Base-by-base conservation (phyloP, 35 echinoderm and acorn worm genomes). In the Ophioderma brevispina region DNA sequence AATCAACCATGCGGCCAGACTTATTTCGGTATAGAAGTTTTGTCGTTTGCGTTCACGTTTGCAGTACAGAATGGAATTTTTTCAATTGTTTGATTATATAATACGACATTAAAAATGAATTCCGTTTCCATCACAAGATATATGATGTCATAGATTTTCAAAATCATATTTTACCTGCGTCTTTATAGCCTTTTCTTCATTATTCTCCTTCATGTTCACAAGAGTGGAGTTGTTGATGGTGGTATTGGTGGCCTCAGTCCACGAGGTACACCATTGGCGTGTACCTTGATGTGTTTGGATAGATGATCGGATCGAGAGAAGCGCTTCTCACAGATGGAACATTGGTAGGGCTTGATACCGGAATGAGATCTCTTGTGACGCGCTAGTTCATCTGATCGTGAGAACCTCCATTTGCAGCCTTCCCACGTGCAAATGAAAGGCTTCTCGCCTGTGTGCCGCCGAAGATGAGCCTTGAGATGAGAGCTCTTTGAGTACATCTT, bases 401-500 rank as follows among this genome's bases (percentile, higher is more conserved):
- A 98, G 87, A 98, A 98, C 15, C 96, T 80, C 96, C 96, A 98
- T 40, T 98, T 98, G 43, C 96, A 98, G 15, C 96, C 96, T 36
- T 92, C 93, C 96, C 96, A 98, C 13, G 94, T 94, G 63, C 96
- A 98, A 18, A 98, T 81, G 43, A 98, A 98, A 0, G 96, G 93
- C 81, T 98, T 98, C 76, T 98, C 96, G 0, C 96, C 96, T 5
- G 96, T 98, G 78, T 98, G 96, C 13, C 96, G 90, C 46, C 96
- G 81, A 46, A 98, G 85, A 55, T 98, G 96, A 0, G 96, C 96
- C 42, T 98, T 98, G 31, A 98, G 88, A 75, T 98, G 96, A 13
- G 96, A 98, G 78, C 96, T 98, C 63, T 98, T 98, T 33, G 93
- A 95, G 87, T 98, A 98, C 93, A 95, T 98, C 78, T 98, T 98